Evolutionary conservation across 1,140 invertebrate species (phyloP).

Genomic region (Aphelenchoides besseyi): DNA sequence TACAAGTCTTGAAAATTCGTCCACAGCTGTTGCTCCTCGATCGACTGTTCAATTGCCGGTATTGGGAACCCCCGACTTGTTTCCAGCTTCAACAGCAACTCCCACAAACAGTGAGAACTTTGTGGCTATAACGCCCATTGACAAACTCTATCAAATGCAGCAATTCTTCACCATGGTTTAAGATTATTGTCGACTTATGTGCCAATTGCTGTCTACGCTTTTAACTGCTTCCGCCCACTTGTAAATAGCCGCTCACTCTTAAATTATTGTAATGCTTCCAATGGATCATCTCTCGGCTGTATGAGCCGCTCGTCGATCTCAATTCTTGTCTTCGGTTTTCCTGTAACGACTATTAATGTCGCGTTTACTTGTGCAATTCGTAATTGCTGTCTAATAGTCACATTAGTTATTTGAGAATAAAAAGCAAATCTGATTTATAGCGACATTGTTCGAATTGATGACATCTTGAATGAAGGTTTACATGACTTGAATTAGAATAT

Average conservation of each 20-base stretch:
- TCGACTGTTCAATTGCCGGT: not conserved
- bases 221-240: not conserved
- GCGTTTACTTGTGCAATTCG: no score
- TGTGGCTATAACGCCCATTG: slow-evolving; percentile 24
- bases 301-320: not conserved
- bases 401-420: no score
- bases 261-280: not conserved
- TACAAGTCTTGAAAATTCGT: not conserved
- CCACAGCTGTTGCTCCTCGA: not conserved
- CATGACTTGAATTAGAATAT: not conserved
- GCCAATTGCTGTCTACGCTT: not conserved
- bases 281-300: slow-evolving; percentile 5
- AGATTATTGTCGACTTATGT: not conserved
- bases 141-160: slow-evolving; percentile 40
- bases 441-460: not conserved
- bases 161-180: slow-evolving; percentile 39
- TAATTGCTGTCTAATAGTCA: no score
- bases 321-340: not conserved
- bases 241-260: slow-evolving; percentile 9
- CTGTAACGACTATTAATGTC: no score
- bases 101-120: not conserved
- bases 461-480: not conserved
- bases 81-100: not conserved
- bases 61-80: slow-evolving; percentile 2
- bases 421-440: no score